A percentile compares a stretch with the other conserved stretches of the same genome.
Evolutionary conservation across 2,888 invertebrate genomes (phyloP).

Genomic region (Chymomyza fuscimana): DNA sequence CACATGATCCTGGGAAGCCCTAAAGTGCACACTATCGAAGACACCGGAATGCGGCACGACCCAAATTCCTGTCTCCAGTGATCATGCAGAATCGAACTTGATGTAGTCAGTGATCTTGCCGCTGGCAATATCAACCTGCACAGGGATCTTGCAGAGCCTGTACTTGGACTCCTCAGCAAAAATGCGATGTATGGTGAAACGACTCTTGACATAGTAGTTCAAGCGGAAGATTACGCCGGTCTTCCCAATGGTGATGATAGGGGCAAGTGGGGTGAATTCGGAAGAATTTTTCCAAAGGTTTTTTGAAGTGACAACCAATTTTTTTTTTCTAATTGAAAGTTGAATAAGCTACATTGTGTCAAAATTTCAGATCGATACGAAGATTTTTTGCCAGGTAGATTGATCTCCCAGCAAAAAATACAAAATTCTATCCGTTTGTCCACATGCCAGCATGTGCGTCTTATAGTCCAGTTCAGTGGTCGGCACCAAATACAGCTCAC

Average conservation of each 20-base stretch:
- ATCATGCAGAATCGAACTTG: constrained; percentile 99
- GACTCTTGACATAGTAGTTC: constrained; percentile 99
- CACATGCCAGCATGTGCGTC: no score
- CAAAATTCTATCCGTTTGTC: no score
- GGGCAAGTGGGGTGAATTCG: no score
- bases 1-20: constrained; percentile 95
- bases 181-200: constrained; percentile 98
- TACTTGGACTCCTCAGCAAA: constrained; percentile 99
- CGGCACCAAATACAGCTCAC: no score
- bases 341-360: no score
- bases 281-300: no score
- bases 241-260: constrained; percentile 94
- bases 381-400: no score
- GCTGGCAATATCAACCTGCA: constrained; percentile 95
- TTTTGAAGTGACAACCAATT: no score
- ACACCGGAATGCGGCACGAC: constrained; percentile 99
- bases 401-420: no score
- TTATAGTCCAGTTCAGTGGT: no score
- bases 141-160: constrained; percentile 98
- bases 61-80: constrained; percentile 99
- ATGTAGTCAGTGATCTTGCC: constrained; percentile 98
- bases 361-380: no score
- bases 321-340: no score
- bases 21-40: constrained; percentile 99
- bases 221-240: constrained; percentile 98